A percentile compares a stretch with the other conserved stretches of the same genome.
phyloP scores from a whole-genome alignment of 2,888 invertebrate genomes.

The Dryobota labecula region DNA sequence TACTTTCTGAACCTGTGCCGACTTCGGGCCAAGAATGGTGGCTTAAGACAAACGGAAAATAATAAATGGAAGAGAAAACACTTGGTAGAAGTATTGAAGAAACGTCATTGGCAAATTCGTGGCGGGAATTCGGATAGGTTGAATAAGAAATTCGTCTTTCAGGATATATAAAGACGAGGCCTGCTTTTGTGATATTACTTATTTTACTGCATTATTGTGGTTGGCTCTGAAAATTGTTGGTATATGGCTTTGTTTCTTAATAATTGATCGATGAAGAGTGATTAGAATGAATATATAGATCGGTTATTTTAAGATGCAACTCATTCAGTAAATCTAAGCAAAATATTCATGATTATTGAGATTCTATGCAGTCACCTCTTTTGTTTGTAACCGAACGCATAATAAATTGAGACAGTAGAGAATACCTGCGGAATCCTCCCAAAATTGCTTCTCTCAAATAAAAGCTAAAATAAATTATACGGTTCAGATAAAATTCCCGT shows the following conservation, averaged over 20 bases:
- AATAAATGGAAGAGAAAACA: constrained; percentile 71
- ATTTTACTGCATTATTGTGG: constrained; percentile 30
- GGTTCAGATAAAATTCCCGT: constrained; percentile 52
- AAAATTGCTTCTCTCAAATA: constrained; percentile 25
- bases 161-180: constrained; percentile 36
- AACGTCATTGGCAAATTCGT: constrained; percentile 67
- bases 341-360: background rate
- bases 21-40: constrained; percentile 62
- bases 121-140: constrained; percentile 59
- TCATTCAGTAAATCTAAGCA: too few relatives aligned
- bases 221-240: constrained; percentile 8
- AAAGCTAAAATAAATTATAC: constrained; percentile 52
- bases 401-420: constrained; percentile 1
- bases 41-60: constrained; percentile 73
- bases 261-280: background rate
- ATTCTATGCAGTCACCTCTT: background rate
- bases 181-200: constrained; percentile 48
- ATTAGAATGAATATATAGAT: too few relatives aligned
- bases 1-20: constrained; percentile 70
- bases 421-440: too few relatives aligned
- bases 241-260: constrained; percentile 5
- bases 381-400: background rate
- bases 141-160: constrained; percentile 60
- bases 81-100: constrained; percentile 61
- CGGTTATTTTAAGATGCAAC: too few relatives aligned